Evolutionary conservation across 2,797 vertebrate genomes (phyloP).

Genomic region (Tadarida brasiliensis): DNA sequence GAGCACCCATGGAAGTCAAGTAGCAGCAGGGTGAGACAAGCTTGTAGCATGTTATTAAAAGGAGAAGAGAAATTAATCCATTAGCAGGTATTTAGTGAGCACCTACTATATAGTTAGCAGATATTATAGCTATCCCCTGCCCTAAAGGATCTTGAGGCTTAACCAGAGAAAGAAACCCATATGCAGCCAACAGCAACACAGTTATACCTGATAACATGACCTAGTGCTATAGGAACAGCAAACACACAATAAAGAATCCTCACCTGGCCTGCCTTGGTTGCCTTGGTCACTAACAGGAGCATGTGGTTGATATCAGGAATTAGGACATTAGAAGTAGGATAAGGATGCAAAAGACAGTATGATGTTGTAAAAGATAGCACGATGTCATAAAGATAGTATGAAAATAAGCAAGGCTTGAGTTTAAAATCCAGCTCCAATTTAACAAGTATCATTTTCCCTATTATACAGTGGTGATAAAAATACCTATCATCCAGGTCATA

Average conservation of each 20-base stretch:
- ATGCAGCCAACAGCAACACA: not conserved
- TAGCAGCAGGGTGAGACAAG: not conserved
- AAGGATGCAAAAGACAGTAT: not conserved
- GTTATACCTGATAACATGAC: not conserved
- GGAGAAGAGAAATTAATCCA: not conserved
- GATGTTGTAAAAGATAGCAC: not conserved
- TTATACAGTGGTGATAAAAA: not conserved
- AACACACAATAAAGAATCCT: not conserved
- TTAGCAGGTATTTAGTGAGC: not conserved
- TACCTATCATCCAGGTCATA: not conserved
- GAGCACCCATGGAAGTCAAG: not conserved
- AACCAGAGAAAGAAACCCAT: not conserved
- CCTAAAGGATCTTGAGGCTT: not conserved
- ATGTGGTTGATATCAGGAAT: not conserved
- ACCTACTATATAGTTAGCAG: not conserved
- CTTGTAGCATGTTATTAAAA: not conserved
- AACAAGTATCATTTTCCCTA: not conserved
- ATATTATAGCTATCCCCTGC: not conserved
- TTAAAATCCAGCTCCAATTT: conserved; percentile 41
- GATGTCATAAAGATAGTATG: not conserved
- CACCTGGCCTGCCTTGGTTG: not conserved
- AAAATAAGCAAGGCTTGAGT: not conserved
- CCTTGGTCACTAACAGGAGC: not conserved
- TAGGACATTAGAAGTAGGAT: not conserved
- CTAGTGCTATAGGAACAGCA: not conserved